Percentiles rank a stretch among this genome's conserved stretches.
Evolutionary conservation across 2,888 invertebrate genomes (phyloP).

Genomic region (Psococerastis gibbosa): DNA sequence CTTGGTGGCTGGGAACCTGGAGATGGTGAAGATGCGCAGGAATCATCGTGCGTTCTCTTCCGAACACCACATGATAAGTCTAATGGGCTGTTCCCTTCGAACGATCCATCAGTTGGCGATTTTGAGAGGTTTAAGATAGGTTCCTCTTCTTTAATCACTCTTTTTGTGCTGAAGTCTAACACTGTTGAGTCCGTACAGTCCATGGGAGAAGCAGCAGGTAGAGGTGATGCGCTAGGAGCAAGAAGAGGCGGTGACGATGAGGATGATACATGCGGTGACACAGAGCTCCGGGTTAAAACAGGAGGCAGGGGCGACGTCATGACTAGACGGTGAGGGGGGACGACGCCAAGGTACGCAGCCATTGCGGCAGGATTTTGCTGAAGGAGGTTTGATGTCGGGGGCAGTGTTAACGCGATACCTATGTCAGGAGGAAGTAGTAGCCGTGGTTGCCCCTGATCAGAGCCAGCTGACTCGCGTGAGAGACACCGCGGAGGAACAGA

Average conservation of each 20-base stretch:
- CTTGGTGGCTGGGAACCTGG: conserved; percentile 18
- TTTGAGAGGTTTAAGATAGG: conserved; percentile 21
- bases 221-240: conserved; percentile 14
- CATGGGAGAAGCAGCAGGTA: conserved; percentile 26
- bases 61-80: conserved; percentile 12
- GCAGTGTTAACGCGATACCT: conserved; percentile 1
- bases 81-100: conserved; percentile 13
- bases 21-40: conserved; percentile 17
- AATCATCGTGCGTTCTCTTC: conserved; percentile 9
- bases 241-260: conserved; percentile 39
- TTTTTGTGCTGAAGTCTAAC: conserved; percentile 57
- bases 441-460: conserved; percentile 34
- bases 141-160: conserved; percentile 45
- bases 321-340: conserved; percentile 46
- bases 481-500: conserved; percentile 54
- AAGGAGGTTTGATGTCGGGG: conserved; percentile 22
- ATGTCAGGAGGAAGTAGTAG: conserved; percentile 28
- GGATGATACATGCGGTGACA: conserved; percentile 49
- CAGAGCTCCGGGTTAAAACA: conserved; percentile 28
- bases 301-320: conserved; percentile 39
- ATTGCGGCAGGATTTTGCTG: conserved; percentile 24
- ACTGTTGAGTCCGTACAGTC: conserved; percentile 23
- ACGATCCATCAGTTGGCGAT: conserved; percentile 35
- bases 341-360: conserved; percentile 29
- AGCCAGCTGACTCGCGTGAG: conserved; percentile 56